Evolutionary conservation across 2,797 vertebrate species (phyloP).

Genomic region (Epinephelus malabaricus): DNA sequence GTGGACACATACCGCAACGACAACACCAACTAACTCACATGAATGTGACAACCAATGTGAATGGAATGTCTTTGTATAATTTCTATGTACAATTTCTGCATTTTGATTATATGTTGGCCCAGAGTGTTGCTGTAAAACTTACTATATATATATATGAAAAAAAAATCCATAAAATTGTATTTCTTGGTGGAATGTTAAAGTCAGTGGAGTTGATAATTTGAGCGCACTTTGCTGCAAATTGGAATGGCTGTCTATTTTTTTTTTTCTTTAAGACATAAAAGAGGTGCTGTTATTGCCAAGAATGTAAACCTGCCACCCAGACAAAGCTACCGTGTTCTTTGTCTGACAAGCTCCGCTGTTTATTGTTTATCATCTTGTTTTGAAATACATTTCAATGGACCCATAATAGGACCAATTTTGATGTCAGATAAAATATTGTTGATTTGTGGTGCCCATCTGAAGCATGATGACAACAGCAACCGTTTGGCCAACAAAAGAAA

Average conservation of each 20-base stretch:
- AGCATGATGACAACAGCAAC: slow-evolving; percentile 25
- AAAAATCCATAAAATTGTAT: slow-evolving; percentile 70
- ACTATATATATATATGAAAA: slow-evolving; percentile 20
- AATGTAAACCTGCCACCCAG: slow-evolving; percentile 67
- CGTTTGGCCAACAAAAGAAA: slow-evolving; percentile 36
- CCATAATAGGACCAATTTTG: slow-evolving; percentile 49
- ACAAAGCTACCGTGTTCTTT: slow-evolving; percentile 51
- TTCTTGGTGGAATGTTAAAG: slow-evolving; percentile 51
- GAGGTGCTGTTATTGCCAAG: slow-evolving; percentile 74
- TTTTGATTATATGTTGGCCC: slow-evolving; percentile 44
- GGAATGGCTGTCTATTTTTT: slow-evolving; percentile 32
- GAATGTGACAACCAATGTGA: slow-evolving; percentile 56
- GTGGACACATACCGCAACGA: slow-evolving; percentile 75
- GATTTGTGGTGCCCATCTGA: slow-evolving; percentile 30
- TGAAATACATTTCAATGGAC: slow-evolving; percentile 52
- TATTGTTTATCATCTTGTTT: slow-evolving; percentile 32
- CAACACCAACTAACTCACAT: slow-evolving; percentile 40
- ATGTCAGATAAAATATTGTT: slow-evolving; percentile 61
- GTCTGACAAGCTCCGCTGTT: slow-evolving; percentile 35
- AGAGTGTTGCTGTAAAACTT: slow-evolving; percentile 46
- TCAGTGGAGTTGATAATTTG: slow-evolving; percentile 34
- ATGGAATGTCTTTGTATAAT: slow-evolving; percentile 48
- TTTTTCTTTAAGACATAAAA: slow-evolving; percentile 43
- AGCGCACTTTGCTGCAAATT: slow-evolving; percentile 43
- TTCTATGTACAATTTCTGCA: slow-evolving; percentile 36